Percentiles rank a stretch among this genome's conserved stretches.
Evolutionary conservation across 2,888 invertebrate genomes (phyloP).

Genomic region (Xanthorhoe spadicearia): DNA sequence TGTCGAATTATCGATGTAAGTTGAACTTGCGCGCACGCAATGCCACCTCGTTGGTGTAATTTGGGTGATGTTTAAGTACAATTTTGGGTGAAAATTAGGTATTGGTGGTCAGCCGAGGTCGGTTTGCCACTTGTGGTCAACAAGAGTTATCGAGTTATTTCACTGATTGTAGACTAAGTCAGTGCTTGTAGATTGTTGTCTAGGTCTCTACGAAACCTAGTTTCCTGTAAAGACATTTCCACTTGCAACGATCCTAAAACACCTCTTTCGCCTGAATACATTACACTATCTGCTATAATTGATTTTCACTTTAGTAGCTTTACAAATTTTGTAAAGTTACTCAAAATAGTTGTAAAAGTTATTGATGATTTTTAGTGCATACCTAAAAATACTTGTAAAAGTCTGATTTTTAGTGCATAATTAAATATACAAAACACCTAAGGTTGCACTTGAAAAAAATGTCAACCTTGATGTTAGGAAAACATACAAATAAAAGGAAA

Average conservation of each 20-base stretch:
- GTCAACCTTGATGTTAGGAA: slow-evolving; percentile 4
- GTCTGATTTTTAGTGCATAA: too few relatives aligned
- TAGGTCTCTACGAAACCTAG: too few relatives aligned
- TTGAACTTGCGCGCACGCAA: slow-evolving; percentile 42
- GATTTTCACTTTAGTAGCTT: too few relatives aligned
- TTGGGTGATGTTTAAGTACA: slow-evolving; percentile 19
- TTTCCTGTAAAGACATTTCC: not conserved
- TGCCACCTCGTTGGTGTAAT: slow-evolving; percentile 39
- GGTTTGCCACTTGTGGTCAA: not conserved
- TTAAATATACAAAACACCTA: too few relatives aligned
- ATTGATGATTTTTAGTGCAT: too few relatives aligned
- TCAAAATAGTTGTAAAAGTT: too few relatives aligned
- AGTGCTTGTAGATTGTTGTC: too few relatives aligned
- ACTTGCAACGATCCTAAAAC: not conserved
- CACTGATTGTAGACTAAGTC: too few relatives aligned
- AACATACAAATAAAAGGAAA: slow-evolving; percentile 14
- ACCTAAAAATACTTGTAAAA: too few relatives aligned
- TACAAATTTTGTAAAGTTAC: too few relatives aligned
- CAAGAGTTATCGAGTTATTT: not conserved
- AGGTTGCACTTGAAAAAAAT: not conserved
- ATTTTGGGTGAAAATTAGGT: slow-evolving; percentile 1
- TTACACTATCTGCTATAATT: too few relatives aligned
- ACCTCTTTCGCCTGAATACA: too few relatives aligned
- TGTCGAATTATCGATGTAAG: slow-evolving; percentile 51
- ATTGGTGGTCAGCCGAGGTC: not conserved